A percentile compares a stretch with the other conserved stretches of the same genome.
Conservation (phyloP, 1,140 invertebrate species). For the Apis dorsata region DNA sequence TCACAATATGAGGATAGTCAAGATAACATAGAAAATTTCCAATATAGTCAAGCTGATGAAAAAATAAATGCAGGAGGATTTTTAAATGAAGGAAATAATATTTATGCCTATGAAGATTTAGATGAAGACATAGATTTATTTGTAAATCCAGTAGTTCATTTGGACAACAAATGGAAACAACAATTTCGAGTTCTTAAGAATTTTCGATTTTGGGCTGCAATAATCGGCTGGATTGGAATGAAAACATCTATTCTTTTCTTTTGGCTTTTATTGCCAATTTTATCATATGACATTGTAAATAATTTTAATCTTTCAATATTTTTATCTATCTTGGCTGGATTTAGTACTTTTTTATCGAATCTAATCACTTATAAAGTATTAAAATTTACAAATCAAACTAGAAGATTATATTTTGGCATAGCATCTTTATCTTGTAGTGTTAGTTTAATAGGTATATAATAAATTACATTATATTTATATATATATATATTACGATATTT, state of each 20-base stretch:
- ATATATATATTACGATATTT: background rate
- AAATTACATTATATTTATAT: background rate
- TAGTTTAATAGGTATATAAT: constrained; percentile 36
- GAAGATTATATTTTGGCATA: constrained; percentile 53
- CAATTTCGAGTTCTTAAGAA: constrained; percentile 56
- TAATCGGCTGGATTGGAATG: constrained; percentile 58
- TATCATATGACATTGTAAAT: constrained; percentile 2
- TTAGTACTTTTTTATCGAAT: constrained; percentile 42
- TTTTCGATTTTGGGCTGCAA: constrained; percentile 65
- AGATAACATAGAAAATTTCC: constrained; percentile 23
- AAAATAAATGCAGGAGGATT: constrained; percentile 11
- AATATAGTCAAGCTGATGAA: constrained; percentile 18
- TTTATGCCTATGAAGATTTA: constrained; percentile 58
- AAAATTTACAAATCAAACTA: constrained; percentile 6
- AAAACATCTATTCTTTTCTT: constrained; percentile 64
- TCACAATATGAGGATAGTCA: constrained; percentile 18
- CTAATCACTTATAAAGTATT: constrained; percentile 33
- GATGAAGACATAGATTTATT: constrained; percentile 67
- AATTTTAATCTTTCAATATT: background rate
- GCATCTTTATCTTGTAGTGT: constrained; percentile 45
- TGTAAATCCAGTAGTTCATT: constrained; percentile 32
- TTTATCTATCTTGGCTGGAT: constrained; percentile 20
- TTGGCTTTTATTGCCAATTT: constrained; percentile 67
- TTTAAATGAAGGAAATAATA: constrained; percentile 43
- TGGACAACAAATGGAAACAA: constrained; percentile 58